Evolutionary conservation across 23 tunicate species (phyloP).

Genomic region (Trididemnum miniatum): DNA sequence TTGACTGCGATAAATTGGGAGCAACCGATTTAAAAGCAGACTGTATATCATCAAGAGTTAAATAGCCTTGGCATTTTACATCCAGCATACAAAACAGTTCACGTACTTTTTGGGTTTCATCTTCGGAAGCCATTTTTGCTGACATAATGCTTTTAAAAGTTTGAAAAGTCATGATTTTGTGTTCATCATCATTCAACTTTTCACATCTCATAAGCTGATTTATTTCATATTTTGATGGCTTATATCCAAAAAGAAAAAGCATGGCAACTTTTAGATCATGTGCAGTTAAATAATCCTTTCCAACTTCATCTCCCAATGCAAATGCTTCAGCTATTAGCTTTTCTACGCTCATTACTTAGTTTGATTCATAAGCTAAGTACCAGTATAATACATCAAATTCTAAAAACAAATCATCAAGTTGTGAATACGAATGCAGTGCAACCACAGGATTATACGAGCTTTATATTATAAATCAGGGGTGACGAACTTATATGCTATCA

Average conservation of each 20-base stretch:
- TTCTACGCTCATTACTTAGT: neutral
- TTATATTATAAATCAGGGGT: too few relatives aligned
- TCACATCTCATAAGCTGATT: constrained; percentile 50
- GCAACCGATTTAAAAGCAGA: constrained; percentile 60
- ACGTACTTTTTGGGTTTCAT: constrained; percentile 48
- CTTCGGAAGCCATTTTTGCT: constrained; percentile 10
- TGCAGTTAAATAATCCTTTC: constrained; percentile 48
- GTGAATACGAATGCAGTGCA: too few relatives aligned
- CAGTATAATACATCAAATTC: neutral
- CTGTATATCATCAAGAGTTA: constrained; percentile 68
- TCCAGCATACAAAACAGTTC: constrained; percentile 73
- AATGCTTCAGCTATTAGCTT: constrained; percentile 22
- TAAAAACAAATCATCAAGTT: too few relatives aligned
- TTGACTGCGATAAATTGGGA: constrained; percentile 46
- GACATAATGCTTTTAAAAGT: constrained; percentile 57
- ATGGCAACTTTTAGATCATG: constrained; percentile 90
- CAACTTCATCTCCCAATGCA: constrained; percentile 40
- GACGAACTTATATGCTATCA: too few relatives aligned
- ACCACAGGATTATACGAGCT: too few relatives aligned
- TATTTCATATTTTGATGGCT: constrained; percentile 83
- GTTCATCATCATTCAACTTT: neutral
- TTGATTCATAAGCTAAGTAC: neutral
- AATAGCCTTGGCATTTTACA: constrained; percentile 65
- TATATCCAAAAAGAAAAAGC: constrained; percentile 77
- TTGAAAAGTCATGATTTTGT: constrained; percentile 31